Conservation (phyloP, 2,888 invertebrate genomes). For the Aproaerema taeniolella region DNA sequence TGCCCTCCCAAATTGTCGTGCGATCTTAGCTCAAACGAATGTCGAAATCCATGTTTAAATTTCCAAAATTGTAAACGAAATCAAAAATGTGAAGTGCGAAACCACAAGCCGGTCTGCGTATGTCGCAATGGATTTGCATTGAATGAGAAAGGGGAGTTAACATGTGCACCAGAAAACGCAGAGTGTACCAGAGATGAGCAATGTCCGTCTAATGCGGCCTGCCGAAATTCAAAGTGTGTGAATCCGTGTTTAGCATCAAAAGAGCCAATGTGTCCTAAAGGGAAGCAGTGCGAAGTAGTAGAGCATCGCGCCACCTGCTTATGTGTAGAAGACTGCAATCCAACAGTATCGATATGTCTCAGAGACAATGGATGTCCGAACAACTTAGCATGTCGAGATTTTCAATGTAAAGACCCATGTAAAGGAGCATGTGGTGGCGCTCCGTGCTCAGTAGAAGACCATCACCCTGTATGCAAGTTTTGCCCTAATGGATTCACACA, state of each 20-base stretch:
- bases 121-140: slow-evolving; percentile 93
- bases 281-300: slow-evolving; percentile 91
- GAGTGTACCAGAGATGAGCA: slow-evolving; percentile 90
- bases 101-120: slow-evolving; percentile 90
- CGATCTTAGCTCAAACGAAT: slow-evolving; percentile 82
- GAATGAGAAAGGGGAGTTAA: slow-evolving; percentile 91
- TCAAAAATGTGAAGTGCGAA: slow-evolving; percentile 92
- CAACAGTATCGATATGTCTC: slow-evolving; percentile 91
- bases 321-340: slow-evolving; percentile 91
- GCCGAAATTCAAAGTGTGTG: slow-evolving; percentile 89
- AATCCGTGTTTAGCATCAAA: slow-evolving; percentile 87
- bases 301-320: slow-evolving; percentile 92
- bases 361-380: slow-evolving; percentile 92
- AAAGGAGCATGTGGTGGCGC: slow-evolving; percentile 90
- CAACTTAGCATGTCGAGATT: slow-evolving; percentile 90
- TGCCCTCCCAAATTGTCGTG: slow-evolving; percentile 88
- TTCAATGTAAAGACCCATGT: slow-evolving; percentile 94
- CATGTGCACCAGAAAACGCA: slow-evolving; percentile 88
- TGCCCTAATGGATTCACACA: slow-evolving; percentile 95
- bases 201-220: slow-evolving; percentile 91
- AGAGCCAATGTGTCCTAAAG: slow-evolving; percentile 84
- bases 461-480: slow-evolving; percentile 96
- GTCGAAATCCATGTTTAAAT: slow-evolving; percentile 87
- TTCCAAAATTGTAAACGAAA: slow-evolving; percentile 86
- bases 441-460: slow-evolving; percentile 96